Evolutionary conservation across 1,140 invertebrate genomes (phyloP), one percentile per base, ranked within the genome.

Genomic region (Ceratosolen solmsi): DNA sequence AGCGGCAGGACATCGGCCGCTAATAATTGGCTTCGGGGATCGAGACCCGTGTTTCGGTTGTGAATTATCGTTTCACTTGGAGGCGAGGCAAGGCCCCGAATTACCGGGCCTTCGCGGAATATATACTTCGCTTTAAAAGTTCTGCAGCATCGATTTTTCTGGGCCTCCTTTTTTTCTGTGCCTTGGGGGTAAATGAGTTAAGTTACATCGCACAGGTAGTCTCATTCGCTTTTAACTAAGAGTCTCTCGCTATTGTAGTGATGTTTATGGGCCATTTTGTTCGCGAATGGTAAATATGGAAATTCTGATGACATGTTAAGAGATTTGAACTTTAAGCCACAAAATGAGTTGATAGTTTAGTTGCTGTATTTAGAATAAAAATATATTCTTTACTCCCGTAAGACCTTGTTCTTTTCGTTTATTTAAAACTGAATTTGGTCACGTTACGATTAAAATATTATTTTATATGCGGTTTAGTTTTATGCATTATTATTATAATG

Each of bases 1-100:
- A 65, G 30, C 30, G 60, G 60, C 60, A 73, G 70, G 68, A 80
- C 78, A 80, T 38, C 78, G 78, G 51, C 27, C 54, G 38, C 54
- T 80, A 80, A 80, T 80, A 80, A 80, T 80, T 80, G 71, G 79
- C 79, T 38, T 49, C 30, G 58, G 38, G 1, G n/a, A 65, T 25
- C 70, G 71, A 36, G 38, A 4, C 30, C 20, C 58, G 71, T 74
- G 70, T 80, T 73, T 74, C 20, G 56, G 71, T 65, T 58, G 71
- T 80, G 79, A 80, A 74, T 80, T 80, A 80, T 78, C 76, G 63
- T 2, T 9, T 30, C 30, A 65, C 60, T 65, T 13, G 60, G 1
- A 36, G 60, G 1, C 2, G 60, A 54, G 38, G 36, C 8, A 54
- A 49, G 70, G 79, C 38, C 51, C n/a, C 25, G 79, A 74, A 65